Conservation (phyloP, 2,797 vertebrate genomes). For the Hydrolagus colliei region DNA sequence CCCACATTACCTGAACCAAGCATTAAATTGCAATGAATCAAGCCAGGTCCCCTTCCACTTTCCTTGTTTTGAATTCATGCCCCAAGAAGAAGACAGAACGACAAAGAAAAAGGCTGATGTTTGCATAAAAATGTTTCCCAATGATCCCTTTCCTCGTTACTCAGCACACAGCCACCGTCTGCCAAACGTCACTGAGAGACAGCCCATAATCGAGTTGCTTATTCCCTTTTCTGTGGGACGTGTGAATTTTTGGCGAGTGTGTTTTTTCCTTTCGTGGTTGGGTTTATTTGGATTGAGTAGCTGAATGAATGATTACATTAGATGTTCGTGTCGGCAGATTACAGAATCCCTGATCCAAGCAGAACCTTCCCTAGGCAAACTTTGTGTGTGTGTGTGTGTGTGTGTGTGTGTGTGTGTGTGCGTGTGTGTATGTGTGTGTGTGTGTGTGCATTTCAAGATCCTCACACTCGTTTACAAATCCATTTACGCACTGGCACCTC, state of each 20-base stretch:
- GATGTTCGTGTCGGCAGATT: constrained; percentile 13
- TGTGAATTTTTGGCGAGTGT: not conserved
- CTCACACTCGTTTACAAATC: too few species aligned
- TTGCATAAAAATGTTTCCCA: not conserved
- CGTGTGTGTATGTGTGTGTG: too few species aligned
- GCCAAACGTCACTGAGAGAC: not conserved
- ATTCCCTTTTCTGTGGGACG: not conserved
- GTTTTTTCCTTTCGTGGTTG: not conserved
- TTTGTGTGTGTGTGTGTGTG: not conserved
- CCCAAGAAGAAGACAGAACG: not conserved
- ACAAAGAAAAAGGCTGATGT: not conserved
- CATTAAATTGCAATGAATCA: too few species aligned
- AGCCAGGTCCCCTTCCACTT: too few species aligned
- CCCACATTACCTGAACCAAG: too few species aligned
- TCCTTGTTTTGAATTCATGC: not conserved
- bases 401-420: too few species aligned
- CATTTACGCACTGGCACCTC: too few species aligned
- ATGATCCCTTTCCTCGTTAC: not conserved
- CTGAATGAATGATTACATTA: constrained; percentile 17
- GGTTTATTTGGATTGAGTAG: not conserved
- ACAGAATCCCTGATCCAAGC: constrained; percentile 23
- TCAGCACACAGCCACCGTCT: not conserved
- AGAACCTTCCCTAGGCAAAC: not conserved
- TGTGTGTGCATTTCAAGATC: too few species aligned
- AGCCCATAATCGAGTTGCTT: not conserved